Base-by-base conservation (phyloP, 1,140 invertebrate genomes). In the Bactericera cockerelli region DNA sequence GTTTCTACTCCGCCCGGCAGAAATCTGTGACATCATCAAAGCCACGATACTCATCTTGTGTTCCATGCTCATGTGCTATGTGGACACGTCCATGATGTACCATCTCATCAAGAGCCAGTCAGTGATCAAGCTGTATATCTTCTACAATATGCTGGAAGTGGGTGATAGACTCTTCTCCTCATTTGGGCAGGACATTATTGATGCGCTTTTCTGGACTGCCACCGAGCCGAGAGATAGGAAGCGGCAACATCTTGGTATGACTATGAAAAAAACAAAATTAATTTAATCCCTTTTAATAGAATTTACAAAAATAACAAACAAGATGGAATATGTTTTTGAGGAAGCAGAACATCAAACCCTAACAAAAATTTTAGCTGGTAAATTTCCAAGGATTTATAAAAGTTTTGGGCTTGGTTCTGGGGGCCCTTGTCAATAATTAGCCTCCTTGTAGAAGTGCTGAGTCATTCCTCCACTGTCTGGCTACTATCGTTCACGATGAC, bases 61-160 rank as follows among this genome's bases (percentile, higher is more conserved):
- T 66, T 88, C 85, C 69, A 76, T 86, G 58, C 74, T 93, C 28
- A 87, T 95, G 74, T 85, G 84, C 62, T 87, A 89, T 66, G 82
- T 98, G 58, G 96, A 99, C 70, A 97, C 93, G 11, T 97, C 95
- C 62, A 91, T 98, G 77, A 85, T 99, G 76, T 99, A 99, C 74
- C 97, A 99, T 74, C 77, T 98, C 63, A 95, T 99, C 25, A 93
- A 98, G 71, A 95, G 91, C 67, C 97, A 99, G 70, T 95, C 93
- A 57, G 90, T 98, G 55, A 98, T 99, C 69, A 99, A 99, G 71
- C 75, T 99, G 54, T 99, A 99, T 70, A 95, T 99, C 70, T 97
- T 99, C 75, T 99, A 94, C 71, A 99, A 99, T 75, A 98, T 99
- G 93, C 74, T 99, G 55, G 97, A 99, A 78, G 76, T 96, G 38